Base-by-base conservation (phyloP, 1,140 invertebrate species). In the Chironomus striatipennis region DNA sequence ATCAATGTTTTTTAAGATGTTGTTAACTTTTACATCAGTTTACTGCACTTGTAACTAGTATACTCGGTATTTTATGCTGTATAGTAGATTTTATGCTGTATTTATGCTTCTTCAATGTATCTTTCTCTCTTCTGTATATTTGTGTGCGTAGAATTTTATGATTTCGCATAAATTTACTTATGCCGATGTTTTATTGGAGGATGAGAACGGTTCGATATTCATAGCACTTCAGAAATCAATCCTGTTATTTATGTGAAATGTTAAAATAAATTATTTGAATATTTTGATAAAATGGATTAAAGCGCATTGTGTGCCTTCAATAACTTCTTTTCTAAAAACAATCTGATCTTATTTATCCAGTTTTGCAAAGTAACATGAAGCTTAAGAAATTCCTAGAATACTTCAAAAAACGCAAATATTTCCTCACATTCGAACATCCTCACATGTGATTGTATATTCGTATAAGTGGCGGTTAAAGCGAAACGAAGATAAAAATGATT, bases 101-200 rank as follows among this genome's bases (percentile, higher is more conserved):
- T n/a, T 57, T n/a, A 9, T 15, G 15, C 5, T 57, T 10, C 47
- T 57, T n/a, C 47, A 57, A 57, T 57, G n/a, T 57, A n/a, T 34
- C 24, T 34, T 5, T 34, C 24, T 34, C 24, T 34, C 24, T 34
- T 34, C 5, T 34, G 1, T 34, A 34, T 34, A 34, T 34, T 34
- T 34, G 5, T 34, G 24, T 34, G 5, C 5, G 24, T 34, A 57
- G 47, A 4, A 12, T 70, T 67, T 70, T 70, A 70, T 70, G 65
- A 20, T 70, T 70, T 70, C 65, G 17, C 65, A 70, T 70, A 70
- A 70, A 70, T 70, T 57, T 57, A 5, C n/a, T n/a, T n/a, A 57
- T 57, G 47, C 47, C n/a, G 47, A n/a, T 15, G 47, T 57, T 2
- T 15, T 70, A 18, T 20, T 20, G 17, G n/a, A 70, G 65, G 18